phyloP scores from a whole-genome alignment of 2,888 invertebrate genomes.

The Hydrotaea cyrtoneurina region DNA sequence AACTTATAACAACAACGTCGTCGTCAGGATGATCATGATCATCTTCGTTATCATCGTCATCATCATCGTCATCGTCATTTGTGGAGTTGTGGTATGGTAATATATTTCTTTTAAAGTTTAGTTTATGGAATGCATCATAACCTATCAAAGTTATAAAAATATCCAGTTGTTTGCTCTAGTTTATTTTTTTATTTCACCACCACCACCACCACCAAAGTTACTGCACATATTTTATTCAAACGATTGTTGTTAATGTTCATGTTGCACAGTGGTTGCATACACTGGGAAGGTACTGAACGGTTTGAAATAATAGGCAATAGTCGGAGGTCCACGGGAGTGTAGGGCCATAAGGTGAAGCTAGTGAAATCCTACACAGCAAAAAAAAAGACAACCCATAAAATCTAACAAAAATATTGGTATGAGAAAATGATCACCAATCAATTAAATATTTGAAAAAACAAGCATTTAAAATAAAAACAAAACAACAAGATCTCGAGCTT shows the following conservation, averaged over 20 bases:
- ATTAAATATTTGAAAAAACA: too few species aligned
- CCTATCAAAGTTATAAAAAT: conserved; percentile 39
- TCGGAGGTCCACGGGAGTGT: too few species aligned
- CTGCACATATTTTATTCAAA: conserved; percentile 21
- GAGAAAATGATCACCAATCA: too few species aligned
- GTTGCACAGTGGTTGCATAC: conserved; percentile 1
- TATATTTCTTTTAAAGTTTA: background rate
- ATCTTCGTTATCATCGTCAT: background rate
- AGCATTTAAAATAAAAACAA: too few species aligned
- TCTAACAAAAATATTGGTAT: too few species aligned
- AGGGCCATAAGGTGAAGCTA: too few species aligned
- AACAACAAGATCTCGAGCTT: too few species aligned
- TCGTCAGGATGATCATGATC: background rate
- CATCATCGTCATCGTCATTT: background rate
- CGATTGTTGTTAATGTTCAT: background rate
- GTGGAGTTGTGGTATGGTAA: background rate
- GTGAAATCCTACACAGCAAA: too few species aligned
- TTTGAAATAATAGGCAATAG: too few species aligned
- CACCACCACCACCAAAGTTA: conserved; percentile 21
- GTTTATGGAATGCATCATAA: conserved; percentile 44
- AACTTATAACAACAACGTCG: background rate
- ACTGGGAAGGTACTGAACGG: too few species aligned
- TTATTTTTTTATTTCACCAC: conserved; percentile 17
- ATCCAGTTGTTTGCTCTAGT: conserved; percentile 55
- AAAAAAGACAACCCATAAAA: too few species aligned